Evolutionary conservation across 2,888 invertebrate species (phyloP).

Genomic region (Uloborus plumipes): DNA sequence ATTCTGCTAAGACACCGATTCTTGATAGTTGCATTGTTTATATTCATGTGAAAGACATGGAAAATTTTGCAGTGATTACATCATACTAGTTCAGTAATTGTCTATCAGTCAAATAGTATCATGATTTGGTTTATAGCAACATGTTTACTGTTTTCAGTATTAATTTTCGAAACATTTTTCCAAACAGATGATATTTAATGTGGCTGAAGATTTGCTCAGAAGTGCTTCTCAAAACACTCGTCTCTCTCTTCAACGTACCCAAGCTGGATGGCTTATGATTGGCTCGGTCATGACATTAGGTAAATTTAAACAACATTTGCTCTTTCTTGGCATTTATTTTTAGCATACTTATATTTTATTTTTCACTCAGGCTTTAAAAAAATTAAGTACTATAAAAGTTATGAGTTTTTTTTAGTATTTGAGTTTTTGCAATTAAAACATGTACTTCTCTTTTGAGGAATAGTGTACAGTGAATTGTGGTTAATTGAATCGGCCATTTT

Average conservation of each 20-base stretch:
- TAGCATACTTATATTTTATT: neutral
- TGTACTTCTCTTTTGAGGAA: too few species aligned
- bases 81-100: too few species aligned
- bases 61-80: too few species aligned
- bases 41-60: too few species aligned
- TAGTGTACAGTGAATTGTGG: too few species aligned
- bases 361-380: neutral
- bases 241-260: constrained; percentile 92
- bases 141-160: neutral
- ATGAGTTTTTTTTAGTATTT: too few species aligned
- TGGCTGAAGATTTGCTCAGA: constrained; percentile 94
- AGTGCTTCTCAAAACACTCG: constrained; percentile 97
- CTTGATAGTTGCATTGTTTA: too few species aligned
- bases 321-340: neutral
- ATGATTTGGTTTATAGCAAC: too few species aligned
- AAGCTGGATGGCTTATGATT: constrained; percentile 97
- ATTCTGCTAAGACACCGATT: too few species aligned
- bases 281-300: constrained; percentile 97
- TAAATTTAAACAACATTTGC: constrained; percentile 68
- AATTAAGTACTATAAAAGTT: too few species aligned
- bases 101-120: neutral
- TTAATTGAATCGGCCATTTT: too few species aligned
- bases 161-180: neutral
- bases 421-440: too few species aligned
- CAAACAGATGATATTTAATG: constrained; percentile 85